Percentiles rank a stretch among this genome's conserved stretches.
Evolutionary conservation across 2,113 vertebrate species (phyloP).

Genomic region (Hydropotes inermis): DNA sequence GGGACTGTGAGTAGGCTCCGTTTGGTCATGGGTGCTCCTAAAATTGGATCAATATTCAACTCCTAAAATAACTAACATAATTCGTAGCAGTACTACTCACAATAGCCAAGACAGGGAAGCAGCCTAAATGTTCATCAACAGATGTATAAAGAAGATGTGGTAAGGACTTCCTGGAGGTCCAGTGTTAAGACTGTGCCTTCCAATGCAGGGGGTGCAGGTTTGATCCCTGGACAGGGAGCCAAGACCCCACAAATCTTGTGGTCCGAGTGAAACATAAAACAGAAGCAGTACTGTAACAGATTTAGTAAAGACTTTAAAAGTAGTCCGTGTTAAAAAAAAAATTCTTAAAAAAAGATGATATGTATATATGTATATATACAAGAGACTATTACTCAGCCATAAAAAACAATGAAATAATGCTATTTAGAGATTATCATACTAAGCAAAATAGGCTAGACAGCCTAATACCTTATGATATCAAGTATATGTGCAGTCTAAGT

Average conservation of each 20-base stretch:
- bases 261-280: not conserved
- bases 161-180: not conserved
- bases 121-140: not conserved
- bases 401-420: not conserved
- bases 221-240: not conserved
- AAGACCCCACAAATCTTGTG: not conserved
- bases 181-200: not conserved
- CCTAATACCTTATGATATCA: not conserved
- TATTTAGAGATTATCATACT: not conserved
- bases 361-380: not conserved
- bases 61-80: not conserved
- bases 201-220: not conserved
- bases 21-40: not conserved
- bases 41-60: not conserved
- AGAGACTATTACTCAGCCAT: not conserved
- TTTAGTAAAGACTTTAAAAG: not conserved
- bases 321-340: not conserved
- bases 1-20: fast-evolving
- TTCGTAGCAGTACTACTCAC: not conserved
- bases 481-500: not conserved
- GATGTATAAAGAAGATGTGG: not conserved
- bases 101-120: not conserved
- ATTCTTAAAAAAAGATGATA: not conserved
- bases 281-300: not conserved
- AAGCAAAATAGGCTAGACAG: not conserved